Conservation (phyloP, 2,797 vertebrate species). For the Apogon talboti region DNA sequence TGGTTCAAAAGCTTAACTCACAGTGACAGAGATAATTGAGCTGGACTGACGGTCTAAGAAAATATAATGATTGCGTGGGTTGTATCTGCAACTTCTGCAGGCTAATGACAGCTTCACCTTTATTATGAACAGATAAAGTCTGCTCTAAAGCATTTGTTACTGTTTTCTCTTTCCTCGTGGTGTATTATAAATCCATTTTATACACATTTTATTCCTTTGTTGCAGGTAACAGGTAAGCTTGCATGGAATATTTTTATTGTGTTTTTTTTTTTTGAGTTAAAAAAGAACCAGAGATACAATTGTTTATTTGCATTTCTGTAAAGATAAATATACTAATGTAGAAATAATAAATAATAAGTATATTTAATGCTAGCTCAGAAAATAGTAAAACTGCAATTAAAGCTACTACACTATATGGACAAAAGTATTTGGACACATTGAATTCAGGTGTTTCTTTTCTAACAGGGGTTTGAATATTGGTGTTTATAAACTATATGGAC, state of each 20-base stretch:
- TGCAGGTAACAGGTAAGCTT: neutral
- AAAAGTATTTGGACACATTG: too few species aligned
- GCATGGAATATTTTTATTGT: neutral
- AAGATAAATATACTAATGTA: too few species aligned
- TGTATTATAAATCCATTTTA: neutral
- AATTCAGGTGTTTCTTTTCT: neutral
- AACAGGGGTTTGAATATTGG: neutral
- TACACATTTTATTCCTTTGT: neutral
- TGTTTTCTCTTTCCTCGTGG: neutral
- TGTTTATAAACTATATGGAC: neutral
- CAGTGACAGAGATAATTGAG: slow-evolving; percentile 16
- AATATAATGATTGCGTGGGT: slow-evolving; percentile 6
- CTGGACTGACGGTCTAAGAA: neutral
- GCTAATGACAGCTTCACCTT: neutral
- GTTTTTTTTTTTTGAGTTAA: neutral
- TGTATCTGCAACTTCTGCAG: neutral
- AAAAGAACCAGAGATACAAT: neutral
- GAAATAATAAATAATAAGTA: neutral
- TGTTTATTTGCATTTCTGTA: slow-evolving; percentile 10
- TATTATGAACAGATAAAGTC: neutral
- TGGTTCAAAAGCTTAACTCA: slow-evolving; percentile 22
- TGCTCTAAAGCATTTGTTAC: neutral
- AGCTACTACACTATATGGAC: too few species aligned
- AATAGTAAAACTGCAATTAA: neutral
- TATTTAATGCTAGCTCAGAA: slow-evolving; percentile 9